phyloP scores from a whole-genome alignment of 2,888 invertebrate species.

The Hypsopygia costalis region DNA sequence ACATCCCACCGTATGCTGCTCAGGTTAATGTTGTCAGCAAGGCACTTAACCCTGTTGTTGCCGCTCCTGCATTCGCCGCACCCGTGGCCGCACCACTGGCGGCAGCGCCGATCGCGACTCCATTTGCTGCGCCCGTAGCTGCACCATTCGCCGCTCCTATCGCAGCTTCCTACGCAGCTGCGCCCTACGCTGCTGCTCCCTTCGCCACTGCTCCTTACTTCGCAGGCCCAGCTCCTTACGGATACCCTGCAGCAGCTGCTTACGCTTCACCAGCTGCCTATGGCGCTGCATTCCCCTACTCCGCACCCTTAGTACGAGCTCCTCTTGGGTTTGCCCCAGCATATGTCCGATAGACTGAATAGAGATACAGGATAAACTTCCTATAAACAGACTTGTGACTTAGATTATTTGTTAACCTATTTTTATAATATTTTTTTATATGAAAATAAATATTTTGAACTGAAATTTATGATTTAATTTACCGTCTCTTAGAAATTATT shows the following conservation, averaged over 20 bases:
- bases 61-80: constrained; percentile 44
- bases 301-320: constrained; percentile 42
- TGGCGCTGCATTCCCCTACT: constrained; percentile 15
- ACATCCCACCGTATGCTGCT: constrained; percentile 82
- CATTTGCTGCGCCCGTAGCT: constrained; percentile 15
- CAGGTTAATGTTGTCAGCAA: constrained; percentile 79
- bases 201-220: constrained; percentile 32
- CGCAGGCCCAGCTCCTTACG: constrained; percentile 20
- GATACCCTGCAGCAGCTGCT: constrained; percentile 12
- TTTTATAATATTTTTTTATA: constrained; percentile 21
- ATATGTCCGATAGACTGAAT: constrained; percentile 70
- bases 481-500: no score
- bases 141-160: constrained; percentile 20
- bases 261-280: constrained; percentile 26
- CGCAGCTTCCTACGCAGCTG: constrained; percentile 18
- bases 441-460: constrained; percentile 19
- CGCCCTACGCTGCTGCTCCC: constrained; percentile 20
- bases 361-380: constrained; percentile 46
- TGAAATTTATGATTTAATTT: no score
- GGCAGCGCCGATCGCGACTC: constrained; percentile 33
- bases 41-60: constrained; percentile 56
- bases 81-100: constrained; percentile 32
- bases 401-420: constrained; percentile 28
- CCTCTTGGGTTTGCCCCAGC: constrained; percentile 58
- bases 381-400: constrained; percentile 37